Conservation (phyloP, 2,888 invertebrate genomes). For the Polyommatus iphigenia region DNA sequence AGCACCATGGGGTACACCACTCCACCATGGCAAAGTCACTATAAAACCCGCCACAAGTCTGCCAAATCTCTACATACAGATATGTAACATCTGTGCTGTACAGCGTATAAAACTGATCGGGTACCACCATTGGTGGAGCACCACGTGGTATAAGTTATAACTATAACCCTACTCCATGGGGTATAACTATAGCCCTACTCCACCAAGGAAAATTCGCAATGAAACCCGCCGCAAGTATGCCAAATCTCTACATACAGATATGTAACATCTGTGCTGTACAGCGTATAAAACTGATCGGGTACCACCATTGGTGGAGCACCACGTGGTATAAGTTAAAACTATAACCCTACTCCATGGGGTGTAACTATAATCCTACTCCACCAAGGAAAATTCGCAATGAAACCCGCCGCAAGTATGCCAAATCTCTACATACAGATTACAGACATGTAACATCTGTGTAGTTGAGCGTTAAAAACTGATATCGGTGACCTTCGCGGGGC, state of each 20-base stretch:
- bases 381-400: too few relatives aligned
- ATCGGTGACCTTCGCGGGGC: slow-evolving; percentile 58
- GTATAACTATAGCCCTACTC: too few relatives aligned
- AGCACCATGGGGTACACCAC: too few relatives aligned
- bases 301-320: too few relatives aligned
- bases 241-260: neutral
- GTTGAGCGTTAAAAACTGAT: slow-evolving; percentile 38
- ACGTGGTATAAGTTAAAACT: too few relatives aligned
- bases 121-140: too few relatives aligned
- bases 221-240: neutral
- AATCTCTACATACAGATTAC: neutral
- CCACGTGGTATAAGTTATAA: too few relatives aligned
- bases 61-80: neutral
- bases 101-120: slow-evolving; percentile 9
- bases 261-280: slow-evolving; percentile 32
- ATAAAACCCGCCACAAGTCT: neutral
- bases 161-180: too few relatives aligned
- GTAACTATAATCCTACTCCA: too few relatives aligned
- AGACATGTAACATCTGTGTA: slow-evolving; percentile 30
- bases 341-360: too few relatives aligned
- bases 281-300: slow-evolving; percentile 18
- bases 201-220: too few relatives aligned
- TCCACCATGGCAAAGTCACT: too few relatives aligned
- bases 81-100: slow-evolving; percentile 32
- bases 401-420: neutral